phyloP scores from a whole-genome alignment of 2,888 invertebrate genomes.

The Phania funesta region DNA sequence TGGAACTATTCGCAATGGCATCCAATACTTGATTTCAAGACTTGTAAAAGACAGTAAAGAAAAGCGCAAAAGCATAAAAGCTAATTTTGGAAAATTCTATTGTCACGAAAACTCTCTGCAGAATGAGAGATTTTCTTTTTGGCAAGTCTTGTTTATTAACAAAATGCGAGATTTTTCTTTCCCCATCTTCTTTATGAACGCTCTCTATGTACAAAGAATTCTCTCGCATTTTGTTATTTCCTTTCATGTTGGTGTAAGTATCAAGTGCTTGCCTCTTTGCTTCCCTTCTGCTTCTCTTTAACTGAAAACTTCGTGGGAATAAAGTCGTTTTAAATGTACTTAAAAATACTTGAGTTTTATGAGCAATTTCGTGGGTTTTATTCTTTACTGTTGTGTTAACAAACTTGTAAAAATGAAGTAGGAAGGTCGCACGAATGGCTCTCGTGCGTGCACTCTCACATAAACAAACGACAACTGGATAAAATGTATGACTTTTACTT shows the following conservation, averaged over 20 bases:
- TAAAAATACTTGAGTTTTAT: constrained; percentile 36
- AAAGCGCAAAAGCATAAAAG: constrained; percentile 61
- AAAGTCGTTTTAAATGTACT: constrained; percentile 11
- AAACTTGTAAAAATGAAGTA: constrained; percentile 42
- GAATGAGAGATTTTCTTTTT: constrained; percentile 11
- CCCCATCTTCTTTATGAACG: not conserved
- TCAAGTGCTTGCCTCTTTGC: not conserved
- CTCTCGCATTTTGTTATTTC: not conserved
- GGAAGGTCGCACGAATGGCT: constrained; percentile 48
- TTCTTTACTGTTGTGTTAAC: constrained; percentile 19
- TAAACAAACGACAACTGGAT: not conserved
- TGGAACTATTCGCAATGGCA: constrained; percentile 61
- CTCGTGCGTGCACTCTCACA: not conserved
- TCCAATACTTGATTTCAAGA: constrained; percentile 43
- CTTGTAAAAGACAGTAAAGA: constrained; percentile 30
- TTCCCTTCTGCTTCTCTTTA: not conserved
- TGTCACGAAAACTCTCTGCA: not conserved
- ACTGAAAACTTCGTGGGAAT: constrained; percentile 20
- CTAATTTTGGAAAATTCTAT: constrained; percentile 44
- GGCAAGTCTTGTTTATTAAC: too few relatives aligned
- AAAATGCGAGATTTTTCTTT: too few relatives aligned
- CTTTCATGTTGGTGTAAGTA: not conserved
- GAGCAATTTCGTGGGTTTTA: constrained; percentile 25
- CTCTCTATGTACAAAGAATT: not conserved
- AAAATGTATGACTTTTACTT: not conserved